Percentiles rank a stretch among this genome's conserved stretches.
These are phyloP conservation scores for Paracyprichromis sp. DNA, from an alignment of 2,113 vertebrate species.

Conservation along the genomic window DNA sequence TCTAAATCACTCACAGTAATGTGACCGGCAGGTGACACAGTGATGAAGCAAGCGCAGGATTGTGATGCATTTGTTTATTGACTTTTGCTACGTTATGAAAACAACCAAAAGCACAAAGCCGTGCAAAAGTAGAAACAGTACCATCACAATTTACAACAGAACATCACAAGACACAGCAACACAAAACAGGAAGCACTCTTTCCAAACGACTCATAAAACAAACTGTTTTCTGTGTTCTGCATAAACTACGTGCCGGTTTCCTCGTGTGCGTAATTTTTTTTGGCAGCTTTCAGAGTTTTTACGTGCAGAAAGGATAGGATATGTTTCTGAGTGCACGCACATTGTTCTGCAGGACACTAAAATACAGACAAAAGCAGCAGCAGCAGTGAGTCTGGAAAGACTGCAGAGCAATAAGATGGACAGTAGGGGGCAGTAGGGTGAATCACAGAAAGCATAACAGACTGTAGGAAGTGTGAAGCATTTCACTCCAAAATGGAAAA, in stretches of 20 bases:
- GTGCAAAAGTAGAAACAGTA: not conserved
- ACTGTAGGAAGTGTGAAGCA: not conserved
- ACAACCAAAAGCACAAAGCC: slow-evolving; percentile 11
- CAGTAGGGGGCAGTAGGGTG: slow-evolving; percentile 11
- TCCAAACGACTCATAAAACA: not conserved
- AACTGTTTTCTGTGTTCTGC: slow-evolving; percentile 19
- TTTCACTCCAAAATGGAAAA: not conserved
- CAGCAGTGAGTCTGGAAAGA: not conserved
- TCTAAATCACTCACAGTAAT: not conserved
- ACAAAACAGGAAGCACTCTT: not conserved
- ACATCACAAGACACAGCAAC: not conserved
- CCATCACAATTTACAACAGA: not conserved
- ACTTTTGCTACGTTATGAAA: not conserved
- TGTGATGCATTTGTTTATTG: slow-evolving; percentile 43
- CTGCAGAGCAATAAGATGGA: not conserved
- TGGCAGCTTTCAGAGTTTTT: not conserved
- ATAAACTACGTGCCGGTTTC: not conserved
- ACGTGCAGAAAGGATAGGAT: not conserved
- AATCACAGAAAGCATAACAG: not conserved
- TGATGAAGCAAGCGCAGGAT: not conserved
- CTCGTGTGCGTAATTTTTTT: not conserved
- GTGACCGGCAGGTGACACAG: not conserved
- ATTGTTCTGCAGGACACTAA: slow-evolving; percentile 13
- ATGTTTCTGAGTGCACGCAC: not conserved
- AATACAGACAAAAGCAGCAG: not conserved